Percentiles rank a stretch among this genome's conserved stretches.
phyloP scores from a whole-genome alignment of 2,888 invertebrate genomes.

The Platypus cylindrus region DNA sequence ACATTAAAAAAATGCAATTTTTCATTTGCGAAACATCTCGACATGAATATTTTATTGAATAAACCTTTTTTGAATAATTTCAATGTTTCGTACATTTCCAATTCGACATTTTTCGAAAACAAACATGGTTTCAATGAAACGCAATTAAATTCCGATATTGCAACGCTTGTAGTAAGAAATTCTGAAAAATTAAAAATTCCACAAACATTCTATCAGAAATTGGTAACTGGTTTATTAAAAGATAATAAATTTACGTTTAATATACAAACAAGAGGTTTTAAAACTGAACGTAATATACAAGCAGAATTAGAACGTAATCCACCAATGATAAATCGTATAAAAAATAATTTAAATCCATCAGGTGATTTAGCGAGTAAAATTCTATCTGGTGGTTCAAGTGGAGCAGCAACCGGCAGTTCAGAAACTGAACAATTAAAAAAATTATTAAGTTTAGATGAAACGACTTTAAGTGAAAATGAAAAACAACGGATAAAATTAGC shows the following conservation, averaged over 20 bases:
- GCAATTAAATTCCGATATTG: conserved; percentile 20
- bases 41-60: conserved; percentile 26
- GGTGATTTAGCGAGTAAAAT: conserved; percentile 6
- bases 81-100: conserved; percentile 33
- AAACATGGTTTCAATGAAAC: conserved; percentile 32
- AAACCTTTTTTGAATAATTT: conserved; percentile 29
- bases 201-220: conserved; percentile 27
- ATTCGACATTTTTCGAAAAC: conserved; percentile 36
- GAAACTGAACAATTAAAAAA: conserved; percentile 40
- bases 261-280: conserved; percentile 60
- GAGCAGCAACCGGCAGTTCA: conserved; percentile 12
- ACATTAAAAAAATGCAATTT: conserved; percentile 33
- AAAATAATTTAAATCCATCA: conserved; percentile 36
- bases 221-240: conserved; percentile 23
- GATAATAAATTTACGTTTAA: conserved; percentile 30
- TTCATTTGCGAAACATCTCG: conserved; percentile 29
- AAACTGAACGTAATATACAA: conserved; percentile 60
- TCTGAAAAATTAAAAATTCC: conserved; percentile 22
- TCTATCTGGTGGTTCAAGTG: conserved; percentile 19
- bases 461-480: conserved; percentile 39
- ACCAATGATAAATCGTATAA: conserved; percentile 51
- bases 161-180: conserved; percentile 12
- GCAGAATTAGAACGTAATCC: conserved; percentile 63
- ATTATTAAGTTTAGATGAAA: conserved; percentile 39
- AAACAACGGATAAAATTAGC: conserved; percentile 72